phyloP scores from a whole-genome alignment of 2,888 invertebrate species.

The Kryphioiulus occultus region DNA sequence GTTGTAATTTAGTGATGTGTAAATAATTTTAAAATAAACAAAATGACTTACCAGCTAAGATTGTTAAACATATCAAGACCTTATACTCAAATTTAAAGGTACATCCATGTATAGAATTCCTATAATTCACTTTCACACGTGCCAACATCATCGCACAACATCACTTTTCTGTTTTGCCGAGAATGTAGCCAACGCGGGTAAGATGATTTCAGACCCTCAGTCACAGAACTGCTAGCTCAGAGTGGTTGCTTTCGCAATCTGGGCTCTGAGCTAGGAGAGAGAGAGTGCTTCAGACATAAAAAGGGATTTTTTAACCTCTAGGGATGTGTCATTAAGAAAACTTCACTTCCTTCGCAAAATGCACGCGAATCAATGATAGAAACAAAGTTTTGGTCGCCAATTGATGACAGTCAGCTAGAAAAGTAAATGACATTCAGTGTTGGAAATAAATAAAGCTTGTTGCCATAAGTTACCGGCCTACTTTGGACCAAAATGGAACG shows the following conservation, averaged over 20 bases:
- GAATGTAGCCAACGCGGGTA: background rate
- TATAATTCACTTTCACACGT: background rate
- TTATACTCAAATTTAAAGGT: background rate
- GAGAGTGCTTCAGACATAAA: background rate
- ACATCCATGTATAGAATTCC: background rate
- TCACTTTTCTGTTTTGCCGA: background rate
- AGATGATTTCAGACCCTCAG: background rate
- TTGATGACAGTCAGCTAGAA: background rate
- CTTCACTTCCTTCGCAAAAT: background rate
- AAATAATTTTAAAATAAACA: background rate
- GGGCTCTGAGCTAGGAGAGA: background rate
- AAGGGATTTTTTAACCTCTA: background rate
- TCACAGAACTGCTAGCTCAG: background rate
- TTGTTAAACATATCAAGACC: background rate
- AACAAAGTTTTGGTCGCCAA: background rate
- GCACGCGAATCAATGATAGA: background rate
- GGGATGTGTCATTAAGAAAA: slow-evolving; percentile 5
- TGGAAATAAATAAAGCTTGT: no score
- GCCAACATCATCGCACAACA: background rate
- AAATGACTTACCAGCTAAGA: background rate
- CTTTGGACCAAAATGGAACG: no score
- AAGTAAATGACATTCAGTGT: background rate
- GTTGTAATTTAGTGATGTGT: background rate
- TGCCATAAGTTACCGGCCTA: no score
- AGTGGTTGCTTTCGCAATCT: background rate